Percentiles rank a stretch among this genome's conserved stretches.
phyloP scores from a whole-genome alignment of 1,140 invertebrate species.

The Maniola jurtina region DNA sequence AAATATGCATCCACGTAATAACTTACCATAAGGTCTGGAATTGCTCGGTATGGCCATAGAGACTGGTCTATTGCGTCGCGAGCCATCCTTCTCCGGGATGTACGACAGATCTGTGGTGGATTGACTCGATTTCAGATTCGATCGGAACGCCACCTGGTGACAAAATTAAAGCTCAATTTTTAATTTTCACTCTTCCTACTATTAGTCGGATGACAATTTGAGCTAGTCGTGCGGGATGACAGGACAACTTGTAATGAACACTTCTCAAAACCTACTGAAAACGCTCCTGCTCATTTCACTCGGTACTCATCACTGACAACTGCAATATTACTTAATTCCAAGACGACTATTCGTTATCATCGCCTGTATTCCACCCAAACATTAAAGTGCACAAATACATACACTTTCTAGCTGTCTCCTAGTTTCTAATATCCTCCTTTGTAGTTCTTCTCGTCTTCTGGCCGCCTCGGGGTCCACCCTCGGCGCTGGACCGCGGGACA shows the following conservation, averaged over 20 bases:
- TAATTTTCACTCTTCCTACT: too few species aligned
- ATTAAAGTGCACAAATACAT: constrained; percentile 60
- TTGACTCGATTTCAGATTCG: constrained; percentile 88
- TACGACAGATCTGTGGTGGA: constrained; percentile 76
- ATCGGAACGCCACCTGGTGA: constrained; percentile 61
- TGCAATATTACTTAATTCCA: too few species aligned
- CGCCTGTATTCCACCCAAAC: not conserved
- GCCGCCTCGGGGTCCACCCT: constrained; percentile 82
- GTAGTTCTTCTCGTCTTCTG: constrained; percentile 89
- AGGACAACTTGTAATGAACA: too few species aligned
- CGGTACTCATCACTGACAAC: too few species aligned
- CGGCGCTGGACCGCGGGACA: constrained; percentile 54
- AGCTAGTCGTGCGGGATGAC: too few species aligned
- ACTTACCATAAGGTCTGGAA: constrained; percentile 61
- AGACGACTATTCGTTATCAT: too few species aligned
- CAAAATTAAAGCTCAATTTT: constrained; percentile 12
- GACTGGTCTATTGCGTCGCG: constrained; percentile 51
- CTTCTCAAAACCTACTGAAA: too few species aligned
- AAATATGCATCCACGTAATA: not conserved
- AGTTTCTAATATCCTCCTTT: constrained; percentile 92
- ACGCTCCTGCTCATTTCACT: too few species aligned
- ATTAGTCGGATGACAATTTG: too few species aligned
- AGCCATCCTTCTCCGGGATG: constrained; percentile 67
- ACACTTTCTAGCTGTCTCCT: constrained; percentile 93
- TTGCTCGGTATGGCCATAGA: constrained; percentile 70